Percentiles rank a stretch among this genome's conserved stretches.
Evolutionary conservation across 2,888 invertebrate genomes (phyloP).

Genomic region (Neria commutata): DNA sequence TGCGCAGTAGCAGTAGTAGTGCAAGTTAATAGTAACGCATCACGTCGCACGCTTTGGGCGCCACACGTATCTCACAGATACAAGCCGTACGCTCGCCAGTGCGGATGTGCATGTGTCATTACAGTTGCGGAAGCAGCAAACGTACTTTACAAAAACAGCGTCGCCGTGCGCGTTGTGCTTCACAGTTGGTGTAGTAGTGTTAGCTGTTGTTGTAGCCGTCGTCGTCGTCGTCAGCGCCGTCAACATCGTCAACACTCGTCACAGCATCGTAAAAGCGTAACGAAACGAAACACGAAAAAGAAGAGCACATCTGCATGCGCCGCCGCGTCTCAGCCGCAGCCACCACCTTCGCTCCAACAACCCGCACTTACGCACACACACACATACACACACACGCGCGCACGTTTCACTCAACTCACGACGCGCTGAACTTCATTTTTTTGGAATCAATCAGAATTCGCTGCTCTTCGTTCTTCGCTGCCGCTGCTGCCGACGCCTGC

Average conservation of each 20-base stretch:
- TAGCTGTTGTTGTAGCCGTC: constrained; percentile 28
- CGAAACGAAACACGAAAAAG: constrained; percentile 5
- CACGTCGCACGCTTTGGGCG: not conserved
- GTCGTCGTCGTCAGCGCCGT: constrained; percentile 37
- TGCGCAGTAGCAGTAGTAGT: not conserved
- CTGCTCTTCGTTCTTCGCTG: too few species aligned
- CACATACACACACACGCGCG: constrained; percentile 36
- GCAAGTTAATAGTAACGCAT: too few species aligned
- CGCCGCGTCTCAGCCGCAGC: constrained; percentile 13
- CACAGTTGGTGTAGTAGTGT: too few species aligned
- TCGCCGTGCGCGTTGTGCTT: constrained; percentile 49
- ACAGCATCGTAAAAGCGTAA: not conserved
- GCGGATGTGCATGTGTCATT: constrained; percentile 45
- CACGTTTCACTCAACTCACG: constrained; percentile 37
- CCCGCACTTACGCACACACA: constrained; percentile 31
- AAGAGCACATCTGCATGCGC: not conserved
- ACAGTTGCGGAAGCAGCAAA: constrained; percentile 52
- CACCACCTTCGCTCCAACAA: constrained; percentile 7
- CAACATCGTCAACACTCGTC: constrained; percentile 32
- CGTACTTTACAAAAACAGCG: too few species aligned
- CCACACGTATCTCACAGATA: constrained; percentile 15
- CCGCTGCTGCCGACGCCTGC: constrained; percentile 24
- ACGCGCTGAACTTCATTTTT: constrained; percentile 51
- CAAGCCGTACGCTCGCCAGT: constrained; percentile 34
- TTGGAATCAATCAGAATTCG: constrained; percentile 48